Conservation (phyloP, 2,888 invertebrate species). For the Sturmia bella region DNA sequence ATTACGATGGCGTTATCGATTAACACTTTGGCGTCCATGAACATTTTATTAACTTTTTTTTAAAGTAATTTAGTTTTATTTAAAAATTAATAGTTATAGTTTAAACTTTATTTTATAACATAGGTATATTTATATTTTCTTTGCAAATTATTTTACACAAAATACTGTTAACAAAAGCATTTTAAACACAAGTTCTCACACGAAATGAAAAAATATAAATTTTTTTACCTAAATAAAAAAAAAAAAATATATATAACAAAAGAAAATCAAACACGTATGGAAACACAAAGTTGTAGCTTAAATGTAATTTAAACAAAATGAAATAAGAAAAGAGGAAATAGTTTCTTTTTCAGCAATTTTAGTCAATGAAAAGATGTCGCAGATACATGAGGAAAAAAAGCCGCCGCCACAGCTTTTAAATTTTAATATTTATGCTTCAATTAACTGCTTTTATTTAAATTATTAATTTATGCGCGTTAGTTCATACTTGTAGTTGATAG, state of each 20-base stretch:
- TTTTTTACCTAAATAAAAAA: slow-evolving; percentile 43
- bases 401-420: slow-evolving; percentile 51
- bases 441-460: slow-evolving; percentile 27
- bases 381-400: slow-evolving; percentile 27
- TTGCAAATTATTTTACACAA: slow-evolving; percentile 71
- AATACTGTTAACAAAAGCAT: slow-evolving; percentile 74
- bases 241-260: slow-evolving; percentile 41
- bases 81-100: slow-evolving; percentile 61
- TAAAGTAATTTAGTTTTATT: slow-evolving; percentile 40
- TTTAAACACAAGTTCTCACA: slow-evolving; percentile 45
- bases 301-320: slow-evolving; percentile 55
- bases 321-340: slow-evolving; percentile 29
- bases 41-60: neutral
- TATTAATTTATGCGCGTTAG: slow-evolving; percentile 26
- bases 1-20: too few relatives aligned
- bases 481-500: slow-evolving; percentile 15
- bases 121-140: slow-evolving; percentile 51
- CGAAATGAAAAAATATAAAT: slow-evolving; percentile 65
- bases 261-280: slow-evolving; percentile 48
- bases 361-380: neutral
- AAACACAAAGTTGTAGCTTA: slow-evolving; percentile 59
- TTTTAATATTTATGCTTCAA: slow-evolving; percentile 29
- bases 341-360: slow-evolving; percentile 24
- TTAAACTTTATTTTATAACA: slow-evolving; percentile 61
- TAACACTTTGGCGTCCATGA: neutral